Evolutionary conservation across 2,888 invertebrate genomes (phyloP).

Genomic region (Drosophila gaucha): DNA sequence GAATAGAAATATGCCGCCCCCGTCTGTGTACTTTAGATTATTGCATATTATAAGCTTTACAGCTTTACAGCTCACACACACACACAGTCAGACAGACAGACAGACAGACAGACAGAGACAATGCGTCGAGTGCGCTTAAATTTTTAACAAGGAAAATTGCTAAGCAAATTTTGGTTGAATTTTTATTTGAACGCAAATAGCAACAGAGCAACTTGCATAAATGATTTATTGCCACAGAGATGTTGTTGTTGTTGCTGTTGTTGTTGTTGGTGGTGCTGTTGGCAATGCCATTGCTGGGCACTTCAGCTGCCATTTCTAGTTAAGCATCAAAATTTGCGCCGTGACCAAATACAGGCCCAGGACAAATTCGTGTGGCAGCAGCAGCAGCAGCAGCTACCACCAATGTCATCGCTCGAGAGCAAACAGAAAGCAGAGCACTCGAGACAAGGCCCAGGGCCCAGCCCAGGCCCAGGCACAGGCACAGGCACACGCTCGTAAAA

Average conservation of each 20-base stretch:
- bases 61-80: constrained; percentile 28
- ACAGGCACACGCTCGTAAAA: constrained; percentile 76
- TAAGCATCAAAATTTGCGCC: constrained; percentile 77
- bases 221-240: constrained; percentile 73
- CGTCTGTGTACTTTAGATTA: constrained; percentile 58
- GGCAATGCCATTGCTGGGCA: constrained; percentile 48
- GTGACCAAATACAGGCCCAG: constrained; percentile 75
- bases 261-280: constrained; percentile 23
- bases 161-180: constrained; percentile 67
- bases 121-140: constrained; percentile 52
- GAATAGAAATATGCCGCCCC: constrained; percentile 20
- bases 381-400: constrained; percentile 46
- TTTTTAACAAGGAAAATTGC: constrained; percentile 75
- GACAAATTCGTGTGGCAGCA: constrained; percentile 60
- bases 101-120: constrained; percentile 14
- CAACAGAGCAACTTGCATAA: constrained; percentile 74
- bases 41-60: constrained; percentile 76
- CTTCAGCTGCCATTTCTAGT: constrained; percentile 77
- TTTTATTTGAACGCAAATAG: constrained; percentile 65
- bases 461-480: constrained; percentile 2
- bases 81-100: constrained; percentile 11
- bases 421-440: constrained; percentile 65
- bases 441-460: constrained; percentile 44
- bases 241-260: constrained; percentile 25
- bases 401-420: constrained; percentile 54